A percentile compares a stretch with the other conserved stretches of the same genome.
Conservation (phyloP, 2,888 invertebrate species). For the Apomyelois bistriatella region DNA sequence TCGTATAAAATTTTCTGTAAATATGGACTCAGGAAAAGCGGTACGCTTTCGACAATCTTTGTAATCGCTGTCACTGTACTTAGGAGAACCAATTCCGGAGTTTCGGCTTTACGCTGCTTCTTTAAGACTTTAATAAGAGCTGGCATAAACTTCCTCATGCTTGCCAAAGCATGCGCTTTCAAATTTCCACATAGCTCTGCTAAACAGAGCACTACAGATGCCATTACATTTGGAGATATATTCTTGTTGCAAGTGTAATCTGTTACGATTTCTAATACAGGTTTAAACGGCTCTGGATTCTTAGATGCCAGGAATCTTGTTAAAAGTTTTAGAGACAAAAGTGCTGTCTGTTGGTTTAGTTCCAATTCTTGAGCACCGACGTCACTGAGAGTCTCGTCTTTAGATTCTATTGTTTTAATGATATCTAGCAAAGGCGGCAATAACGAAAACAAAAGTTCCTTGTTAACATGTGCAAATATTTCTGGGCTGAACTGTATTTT, state of each 20-base stretch:
- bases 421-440: constrained; percentile 82
- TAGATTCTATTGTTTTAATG: constrained; percentile 72
- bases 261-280: constrained; percentile 84
- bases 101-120: constrained; percentile 79
- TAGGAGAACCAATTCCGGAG: constrained; percentile 82
- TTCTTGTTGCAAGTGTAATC: constrained; percentile 76
- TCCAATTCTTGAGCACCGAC: constrained; percentile 79
- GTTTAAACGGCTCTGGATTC: constrained; percentile 85
- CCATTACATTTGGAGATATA: constrained; percentile 82
- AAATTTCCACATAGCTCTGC: constrained; percentile 89
- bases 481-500: constrained; percentile 86
- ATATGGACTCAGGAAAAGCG: constrained; percentile 92
- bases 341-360: constrained; percentile 88
- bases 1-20: constrained; percentile 85
- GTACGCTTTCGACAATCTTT: constrained; percentile 90
- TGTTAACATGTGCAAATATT: constrained; percentile 78
- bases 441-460: constrained; percentile 76
- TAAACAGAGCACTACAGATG: constrained; percentile 87
- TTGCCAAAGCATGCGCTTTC: constrained; percentile 86
- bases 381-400: constrained; percentile 45
- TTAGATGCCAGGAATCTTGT: constrained; percentile 85
- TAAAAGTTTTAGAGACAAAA: constrained; percentile 91
- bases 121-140: constrained; percentile 83
- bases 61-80: constrained; percentile 89
- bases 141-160: constrained; percentile 90